These are phyloP conservation scores for Hafferia zeledoni DNA, from an alignment of 2,797 vertebrate species.

Conservation along the genomic window DNA sequence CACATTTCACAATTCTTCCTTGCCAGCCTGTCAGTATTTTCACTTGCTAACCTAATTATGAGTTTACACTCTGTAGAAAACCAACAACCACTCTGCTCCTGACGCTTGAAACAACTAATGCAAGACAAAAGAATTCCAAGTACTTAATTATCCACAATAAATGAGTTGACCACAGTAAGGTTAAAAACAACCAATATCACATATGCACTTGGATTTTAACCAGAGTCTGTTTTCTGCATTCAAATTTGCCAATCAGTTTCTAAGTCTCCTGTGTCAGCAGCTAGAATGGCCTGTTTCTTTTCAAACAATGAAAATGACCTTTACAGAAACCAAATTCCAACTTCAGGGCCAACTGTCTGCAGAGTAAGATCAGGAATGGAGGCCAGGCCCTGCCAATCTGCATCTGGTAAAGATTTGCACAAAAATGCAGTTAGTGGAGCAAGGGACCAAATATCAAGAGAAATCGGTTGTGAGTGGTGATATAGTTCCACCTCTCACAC, in stretches of 20 bases:
- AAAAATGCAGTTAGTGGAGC: not conserved
- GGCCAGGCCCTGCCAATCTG: not conserved
- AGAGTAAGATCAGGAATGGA: not conserved
- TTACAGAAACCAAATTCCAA: not conserved
- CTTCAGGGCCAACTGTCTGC: not conserved
- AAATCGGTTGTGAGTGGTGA: not conserved
- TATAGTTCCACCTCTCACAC: not conserved
- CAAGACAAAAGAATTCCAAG: constrained; percentile 8
- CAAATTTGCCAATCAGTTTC: not conserved
- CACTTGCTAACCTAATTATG: not conserved
- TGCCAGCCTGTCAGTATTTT: not conserved
- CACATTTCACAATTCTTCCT: not conserved
- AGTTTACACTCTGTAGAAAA: not conserved
- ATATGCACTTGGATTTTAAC: constrained; percentile 4
- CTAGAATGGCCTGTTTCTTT: not conserved
- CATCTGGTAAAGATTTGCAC: not conserved
- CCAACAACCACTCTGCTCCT: not conserved
- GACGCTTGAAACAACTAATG: not conserved
- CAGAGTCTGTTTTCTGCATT: not conserved
- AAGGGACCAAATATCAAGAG: not conserved
- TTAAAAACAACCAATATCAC: not conserved
- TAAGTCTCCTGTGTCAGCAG: not conserved
- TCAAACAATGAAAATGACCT: not conserved
- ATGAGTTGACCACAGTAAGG: not conserved
- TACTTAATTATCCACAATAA: not conserved